Evolutionary conservation across 2,797 vertebrate species (phyloP), one percentile per base, ranked within the genome.

Genomic region (Champsocephalus esox): DNA sequence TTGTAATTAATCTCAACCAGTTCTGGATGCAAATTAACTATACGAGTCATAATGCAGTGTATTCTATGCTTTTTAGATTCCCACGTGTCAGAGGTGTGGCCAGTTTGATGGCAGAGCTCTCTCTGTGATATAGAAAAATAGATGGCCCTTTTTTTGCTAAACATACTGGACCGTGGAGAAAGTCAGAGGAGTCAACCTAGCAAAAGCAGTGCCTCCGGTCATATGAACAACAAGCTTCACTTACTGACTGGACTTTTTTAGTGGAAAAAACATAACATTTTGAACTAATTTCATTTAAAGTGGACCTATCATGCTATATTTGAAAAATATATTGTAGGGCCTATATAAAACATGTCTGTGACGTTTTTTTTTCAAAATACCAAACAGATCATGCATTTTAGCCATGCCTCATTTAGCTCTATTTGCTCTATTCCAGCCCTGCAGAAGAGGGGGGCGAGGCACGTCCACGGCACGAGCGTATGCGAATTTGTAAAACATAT

Each of bases 171-270:
- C 71, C 2, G 9, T 60, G 68, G 66, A 56, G 72, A 64, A 54
- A 46, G 51, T 72, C 57, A 41, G 28, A 41, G 21, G 49, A 64
- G 54, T 51, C 60, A 66, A 56, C 44, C 50, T 54, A 74, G 63
- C 51, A 28, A 57, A 72, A 67, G 32, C 70, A 44, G 66, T 54
- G 78, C 75, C 65, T 46, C 61, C 43, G 58, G 69, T 61, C 71
- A 65, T 16, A 63, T 3, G 3, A 61, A 67, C 80, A 77, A 52
- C 51, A 51, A 58, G 59, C 55, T 54, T 13, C 56, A 63, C 70
- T 57, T 68, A 69, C 49, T 64, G 50, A 72, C 55, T 58, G 17
- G 17, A 58, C 50, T 77, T 21, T 54, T 34, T 24, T 38, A 21
- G 63, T 5, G 2, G 41, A 55, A 49, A 24, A 57, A 70, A 48